Conservation (phyloP, 1,140 invertebrate genomes). For the Coelopa frigida region DNA sequence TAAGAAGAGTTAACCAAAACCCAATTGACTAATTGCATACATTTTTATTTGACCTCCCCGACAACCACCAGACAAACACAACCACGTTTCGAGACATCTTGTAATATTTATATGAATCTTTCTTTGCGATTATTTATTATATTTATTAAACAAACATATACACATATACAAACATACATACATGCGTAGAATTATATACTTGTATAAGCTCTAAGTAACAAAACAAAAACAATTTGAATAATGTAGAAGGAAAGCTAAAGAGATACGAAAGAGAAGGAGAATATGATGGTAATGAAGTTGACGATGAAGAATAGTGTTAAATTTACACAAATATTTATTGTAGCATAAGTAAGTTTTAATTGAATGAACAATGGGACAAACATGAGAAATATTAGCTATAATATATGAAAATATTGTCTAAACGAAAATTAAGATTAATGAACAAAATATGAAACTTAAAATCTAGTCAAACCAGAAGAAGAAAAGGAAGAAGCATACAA, state of each 20-base stretch:
- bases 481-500: too few relatives aligned
- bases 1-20: background rate
- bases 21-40: background rate
- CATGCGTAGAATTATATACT: background rate
- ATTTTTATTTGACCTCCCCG: too few relatives aligned
- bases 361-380: too few relatives aligned
- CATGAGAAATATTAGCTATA: too few relatives aligned
- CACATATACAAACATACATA: background rate
- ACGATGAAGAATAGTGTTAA: background rate
- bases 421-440: too few relatives aligned
- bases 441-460: too few relatives aligned
- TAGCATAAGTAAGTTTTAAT: too few relatives aligned
- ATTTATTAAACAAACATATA: background rate
- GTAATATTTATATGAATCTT: background rate
- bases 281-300: background rate
- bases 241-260: slow-evolving; percentile 3
- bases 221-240: background rate
- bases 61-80: too few relatives aligned
- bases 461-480: too few relatives aligned
- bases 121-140: slow-evolving; percentile 4
- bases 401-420: too few relatives aligned
- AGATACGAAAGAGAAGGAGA: background rate
- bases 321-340: too few relatives aligned
- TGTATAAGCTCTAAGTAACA: background rate
- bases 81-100: slow-evolving; percentile 1